These are phyloP conservation scores for Netta rufina DNA, from an alignment of 2,797 vertebrate species.

Conservation along the genomic window DNA sequence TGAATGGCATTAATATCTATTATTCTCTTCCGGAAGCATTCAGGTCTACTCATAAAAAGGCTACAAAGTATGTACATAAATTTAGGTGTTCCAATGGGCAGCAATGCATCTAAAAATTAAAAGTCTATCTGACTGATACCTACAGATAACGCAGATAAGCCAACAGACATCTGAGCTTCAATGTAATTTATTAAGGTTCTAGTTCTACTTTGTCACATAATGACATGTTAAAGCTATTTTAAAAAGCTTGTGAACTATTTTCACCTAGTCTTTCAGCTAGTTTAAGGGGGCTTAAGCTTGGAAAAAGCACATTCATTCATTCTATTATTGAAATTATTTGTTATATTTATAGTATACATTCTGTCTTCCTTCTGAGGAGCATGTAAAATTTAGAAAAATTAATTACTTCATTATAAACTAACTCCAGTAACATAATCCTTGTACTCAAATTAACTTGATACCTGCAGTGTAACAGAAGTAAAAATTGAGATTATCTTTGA, in stretches of 20 bases:
- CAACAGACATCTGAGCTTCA: neutral
- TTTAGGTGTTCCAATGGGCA: neutral
- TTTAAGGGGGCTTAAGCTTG: neutral
- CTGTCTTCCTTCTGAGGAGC: neutral
- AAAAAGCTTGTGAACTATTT: neutral
- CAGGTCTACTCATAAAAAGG: neutral
- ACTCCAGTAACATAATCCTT: neutral
- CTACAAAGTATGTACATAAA: neutral
- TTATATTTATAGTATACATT: neutral
- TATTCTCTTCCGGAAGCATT: neutral
- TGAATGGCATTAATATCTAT: neutral
- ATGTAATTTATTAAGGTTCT: neutral
- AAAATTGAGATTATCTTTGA: neutral
- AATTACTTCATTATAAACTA: neutral
- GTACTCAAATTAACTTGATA: neutral
- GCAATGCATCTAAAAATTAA: neutral
- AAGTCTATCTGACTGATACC: neutral
- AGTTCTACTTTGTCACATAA: neutral
- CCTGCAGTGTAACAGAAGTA: neutral
- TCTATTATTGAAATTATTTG: neutral
- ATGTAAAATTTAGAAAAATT: neutral
- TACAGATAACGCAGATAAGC: neutral
- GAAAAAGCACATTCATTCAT: neutral
- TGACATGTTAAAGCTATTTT: neutral
- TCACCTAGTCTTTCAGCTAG: neutral